Base-by-base conservation (phyloP, 2,113 vertebrate species). In the Platichthys flesus region DNA sequence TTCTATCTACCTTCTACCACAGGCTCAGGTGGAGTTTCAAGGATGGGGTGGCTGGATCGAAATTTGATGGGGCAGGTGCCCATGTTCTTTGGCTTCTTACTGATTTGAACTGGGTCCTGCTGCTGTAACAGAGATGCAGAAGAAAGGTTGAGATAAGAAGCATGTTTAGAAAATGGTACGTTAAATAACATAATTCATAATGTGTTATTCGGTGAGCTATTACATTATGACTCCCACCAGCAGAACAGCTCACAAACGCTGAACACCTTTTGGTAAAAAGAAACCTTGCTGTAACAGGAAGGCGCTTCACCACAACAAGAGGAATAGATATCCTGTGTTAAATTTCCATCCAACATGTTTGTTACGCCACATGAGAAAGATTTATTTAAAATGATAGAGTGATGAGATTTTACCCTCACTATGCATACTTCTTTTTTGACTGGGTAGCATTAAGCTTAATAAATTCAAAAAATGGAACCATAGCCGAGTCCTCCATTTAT, bases 61-160 rank as follows among this genome's bases (percentile, higher is more conserved):
- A 73, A 78, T 57, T 76, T 88, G 78, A 71, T 86, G 67, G 79
- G 85, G 65, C 91, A 93, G 66, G 9, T 88, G 18, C 93, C 93
- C 93, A 94, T 94, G 51, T 72, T 78, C 62, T 75, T 56, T 75
- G 59, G 59, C 9, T 74, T 58, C 65, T 67, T 40, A 2, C 21
- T 37, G 70, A 31, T 66, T 58, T 60, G 21, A 78, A 79, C 31
- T 13, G 18, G 1, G n/a, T 56, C 3, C 13, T 28, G 12, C 5
- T 21, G 37, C n/a, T 69, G 65, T 26, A 0, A 0, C 13, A 9
- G 9, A 71, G n/a, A 80, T 26, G 54, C 2, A 21, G 0, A 5
- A n/a, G 37, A 21, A 21, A 5, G n/a, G n/a, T 9, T 7, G n/a
- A 54, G 9, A 55, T 18, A 49, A 5, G 21, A 10, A 55, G 23